Evolutionary conservation across 2,888 invertebrate genomes (phyloP).

Genomic region (Melolontha melolontha): DNA sequence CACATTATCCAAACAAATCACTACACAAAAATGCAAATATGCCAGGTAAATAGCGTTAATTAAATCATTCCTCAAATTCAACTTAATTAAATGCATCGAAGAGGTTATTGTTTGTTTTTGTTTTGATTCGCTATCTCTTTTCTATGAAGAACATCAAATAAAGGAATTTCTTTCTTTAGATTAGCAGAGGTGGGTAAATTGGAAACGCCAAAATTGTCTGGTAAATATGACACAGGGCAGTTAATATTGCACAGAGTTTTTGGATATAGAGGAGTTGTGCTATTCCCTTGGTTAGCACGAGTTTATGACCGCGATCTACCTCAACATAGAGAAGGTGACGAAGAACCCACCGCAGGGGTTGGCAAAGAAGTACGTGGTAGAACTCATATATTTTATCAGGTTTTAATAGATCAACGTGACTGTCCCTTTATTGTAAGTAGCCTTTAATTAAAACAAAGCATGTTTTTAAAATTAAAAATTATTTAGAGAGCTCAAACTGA

Average conservation of each 20-base stretch:
- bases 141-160: neutral
- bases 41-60: constrained; percentile 50
- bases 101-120: constrained; percentile 36
- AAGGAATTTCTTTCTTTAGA: constrained; percentile 66
- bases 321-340: constrained; percentile 60
- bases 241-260: constrained; percentile 96
- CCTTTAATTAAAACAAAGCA: constrained; percentile 10
- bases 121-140: constrained; percentile 16
- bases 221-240: constrained; percentile 96
- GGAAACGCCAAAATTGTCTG: constrained; percentile 85
- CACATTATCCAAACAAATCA: constrained; percentile 50
- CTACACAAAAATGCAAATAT: constrained; percentile 54
- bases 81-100: constrained; percentile 15
- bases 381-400: constrained; percentile 97
- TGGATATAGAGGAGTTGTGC: constrained; percentile 95
- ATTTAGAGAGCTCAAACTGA: constrained; percentile 95
- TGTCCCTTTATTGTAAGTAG: constrained; percentile 93
- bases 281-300: constrained; percentile 97
- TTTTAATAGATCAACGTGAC: constrained; percentile 96
- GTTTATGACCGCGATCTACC: constrained; percentile 94
- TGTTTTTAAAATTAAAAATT: constrained; percentile 4
- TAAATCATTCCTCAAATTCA: neutral
- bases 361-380: constrained; percentile 90
- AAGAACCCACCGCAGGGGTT: constrained; percentile 65
- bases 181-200: constrained; percentile 95